Conservation (phyloP, 1,140 invertebrate species). For the Apis mellifera region Amel_HAv3.1 CM009941.2:15250501-15251000, state of each 20-base stretch:
- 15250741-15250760: too few species aligned
- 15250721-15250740: too few species aligned
- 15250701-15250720: not conserved
- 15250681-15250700: not conserved
- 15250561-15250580: slow-evolving; percentile 13
- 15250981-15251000: slow-evolving; percentile 53
- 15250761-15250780: too few species aligned
- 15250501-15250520: slow-evolving; percentile 21
- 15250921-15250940: not conserved
- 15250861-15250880: too few species aligned
- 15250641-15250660: not conserved
- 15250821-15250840: too few species aligned
- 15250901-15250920: not conserved
- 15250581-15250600: slow-evolving; percentile 33
- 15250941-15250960: slow-evolving; percentile 19
- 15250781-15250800: too few species aligned
- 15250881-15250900: too few species aligned
- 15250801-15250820: too few species aligned
- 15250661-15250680: not conserved
- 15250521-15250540: slow-evolving; percentile 28
- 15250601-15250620: slow-evolving; percentile 31
- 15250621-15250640: not conserved
- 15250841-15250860: too few species aligned
- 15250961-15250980: not conserved
- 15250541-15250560: slow-evolving; percentile 22